Conservation (phyloP, 2,888 invertebrate genomes). For the Aelia acuminata region DNA sequence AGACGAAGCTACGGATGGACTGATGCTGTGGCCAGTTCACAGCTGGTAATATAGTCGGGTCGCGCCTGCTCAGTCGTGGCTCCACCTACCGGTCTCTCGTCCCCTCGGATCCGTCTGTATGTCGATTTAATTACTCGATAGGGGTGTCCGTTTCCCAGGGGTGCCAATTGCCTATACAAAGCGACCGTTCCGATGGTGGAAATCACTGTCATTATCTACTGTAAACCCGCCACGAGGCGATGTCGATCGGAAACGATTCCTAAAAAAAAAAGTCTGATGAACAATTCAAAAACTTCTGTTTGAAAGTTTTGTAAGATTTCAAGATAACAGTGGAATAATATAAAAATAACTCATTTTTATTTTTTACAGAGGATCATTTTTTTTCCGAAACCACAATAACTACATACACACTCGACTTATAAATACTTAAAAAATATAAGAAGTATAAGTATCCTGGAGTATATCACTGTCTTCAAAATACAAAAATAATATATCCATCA, state of each 20-base stretch:
- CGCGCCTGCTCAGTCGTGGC: constrained; percentile 49
- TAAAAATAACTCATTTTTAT: too few species aligned
- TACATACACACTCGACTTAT: too few species aligned
- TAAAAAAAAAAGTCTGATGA: background rate
- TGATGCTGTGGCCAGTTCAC: constrained; percentile 30
- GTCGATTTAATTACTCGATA: background rate
- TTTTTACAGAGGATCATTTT: too few species aligned
- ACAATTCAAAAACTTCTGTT: background rate
- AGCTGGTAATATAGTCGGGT: constrained; percentile 49
- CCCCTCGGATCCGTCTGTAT: background rate
- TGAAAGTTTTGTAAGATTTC: too few species aligned
- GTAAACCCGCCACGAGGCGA: background rate
- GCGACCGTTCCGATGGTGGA: background rate
- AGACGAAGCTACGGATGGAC: constrained; percentile 20
- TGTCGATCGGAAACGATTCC: background rate
- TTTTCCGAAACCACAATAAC: too few species aligned
- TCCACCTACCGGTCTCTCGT: constrained; percentile 15
- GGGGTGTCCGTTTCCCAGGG: background rate
- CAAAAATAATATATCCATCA: too few species aligned
- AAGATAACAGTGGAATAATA: too few species aligned
- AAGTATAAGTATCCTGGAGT: too few species aligned
- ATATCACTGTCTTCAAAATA: too few species aligned
- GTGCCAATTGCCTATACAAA: background rate
- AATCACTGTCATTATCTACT: background rate
- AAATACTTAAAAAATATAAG: too few species aligned